Evolutionary conservation across 2,888 invertebrate genomes (phyloP).

Genomic region (Lasioglossum pauxillum): DNA sequence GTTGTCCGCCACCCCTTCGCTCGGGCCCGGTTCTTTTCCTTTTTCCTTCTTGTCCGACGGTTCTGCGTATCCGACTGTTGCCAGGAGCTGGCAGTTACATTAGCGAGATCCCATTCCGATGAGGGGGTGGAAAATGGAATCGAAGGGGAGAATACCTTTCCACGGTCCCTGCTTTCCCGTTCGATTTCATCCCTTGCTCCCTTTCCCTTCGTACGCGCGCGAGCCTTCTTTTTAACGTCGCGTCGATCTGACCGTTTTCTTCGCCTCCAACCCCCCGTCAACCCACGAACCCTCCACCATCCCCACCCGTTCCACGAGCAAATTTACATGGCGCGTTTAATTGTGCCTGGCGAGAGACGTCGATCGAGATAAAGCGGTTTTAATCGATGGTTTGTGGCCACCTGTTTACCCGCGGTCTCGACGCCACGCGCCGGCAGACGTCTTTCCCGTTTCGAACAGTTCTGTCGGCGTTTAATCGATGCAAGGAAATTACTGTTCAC

Average conservation of each 20-base stretch:
- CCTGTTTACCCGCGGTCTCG: slow-evolving; percentile 12
- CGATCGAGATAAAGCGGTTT: slow-evolving; percentile 40
- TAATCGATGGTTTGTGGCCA: slow-evolving; percentile 31
- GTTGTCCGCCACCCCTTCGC: slow-evolving; percentile 15
- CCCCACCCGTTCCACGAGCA: not conserved
- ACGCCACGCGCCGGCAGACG: not conserved
- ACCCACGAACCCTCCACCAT: rapidly evolving
- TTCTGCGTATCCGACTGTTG: not conserved
- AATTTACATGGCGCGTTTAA: slow-evolving; percentile 47
- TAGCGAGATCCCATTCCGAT: slow-evolving; percentile 65
- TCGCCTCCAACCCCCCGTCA: not conserved
- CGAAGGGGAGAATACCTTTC: slow-evolving; percentile 37
- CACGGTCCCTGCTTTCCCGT: slow-evolving; percentile 14
- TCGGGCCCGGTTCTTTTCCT: not conserved
- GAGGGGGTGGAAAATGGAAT: slow-evolving; percentile 33
- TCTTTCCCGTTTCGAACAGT: slow-evolving; percentile 6
- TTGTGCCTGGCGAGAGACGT: slow-evolving; percentile 23
- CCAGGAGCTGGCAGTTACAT: slow-evolving; percentile 55
- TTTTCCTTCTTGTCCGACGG: not conserved
- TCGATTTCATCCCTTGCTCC: slow-evolving; percentile 41
- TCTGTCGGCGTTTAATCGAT: slow-evolving; percentile 1
- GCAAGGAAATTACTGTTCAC: slow-evolving; percentile 1
- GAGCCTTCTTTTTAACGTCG: slow-evolving; percentile 26
- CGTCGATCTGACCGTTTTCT: not conserved
- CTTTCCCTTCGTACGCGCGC: slow-evolving; percentile 26